These are phyloP conservation scores for Colostygia pectinataria DNA, from an alignment of 2,888 invertebrate species.

Conservation along the genomic window DNA sequence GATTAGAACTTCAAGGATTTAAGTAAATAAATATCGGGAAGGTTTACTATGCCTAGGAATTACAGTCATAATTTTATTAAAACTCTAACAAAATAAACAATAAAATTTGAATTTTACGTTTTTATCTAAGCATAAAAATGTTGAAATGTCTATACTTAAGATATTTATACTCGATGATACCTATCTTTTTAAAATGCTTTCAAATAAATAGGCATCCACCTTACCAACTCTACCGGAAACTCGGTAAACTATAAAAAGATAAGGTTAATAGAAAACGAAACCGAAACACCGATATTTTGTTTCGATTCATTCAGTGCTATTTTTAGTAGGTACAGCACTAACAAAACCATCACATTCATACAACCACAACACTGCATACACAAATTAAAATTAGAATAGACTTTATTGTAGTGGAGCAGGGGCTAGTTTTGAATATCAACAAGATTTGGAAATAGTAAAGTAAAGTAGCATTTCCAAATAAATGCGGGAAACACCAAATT, in stretches of 20 bases:
- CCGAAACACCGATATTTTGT: constrained; percentile 50
- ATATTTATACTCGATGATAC: no score
- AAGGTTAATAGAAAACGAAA: constrained; percentile 44
- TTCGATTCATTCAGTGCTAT: constrained; percentile 60
- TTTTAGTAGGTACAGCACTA: constrained; percentile 67
- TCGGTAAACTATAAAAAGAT: constrained; percentile 41
- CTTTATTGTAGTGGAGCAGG: constrained; percentile 20
- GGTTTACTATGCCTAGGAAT: no score
- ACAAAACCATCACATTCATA: constrained; percentile 51
- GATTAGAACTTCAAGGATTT: no score
- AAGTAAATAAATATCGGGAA: no score
- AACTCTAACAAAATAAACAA: no score
- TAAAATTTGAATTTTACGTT: no score
- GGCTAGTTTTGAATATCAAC: constrained; percentile 32
- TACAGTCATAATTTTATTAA: no score
- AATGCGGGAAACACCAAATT: constrained; percentile 66
- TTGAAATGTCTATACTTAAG: no score
- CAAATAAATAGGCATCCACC: constrained; percentile 5
- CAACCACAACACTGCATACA: constrained; percentile 3
- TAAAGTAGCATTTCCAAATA: constrained; percentile 45
- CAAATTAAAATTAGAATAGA: constrained; percentile 10
- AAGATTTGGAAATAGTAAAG: constrained; percentile 9
- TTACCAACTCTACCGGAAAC: constrained; percentile 38
- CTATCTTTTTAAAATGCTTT: no score
- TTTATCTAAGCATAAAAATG: no score